Evolutionary conservation across 2,888 invertebrate species (phyloP), one percentile per base, ranked within the genome.

Genomic region (Galeopsomyia nigrocyanea): DNA sequence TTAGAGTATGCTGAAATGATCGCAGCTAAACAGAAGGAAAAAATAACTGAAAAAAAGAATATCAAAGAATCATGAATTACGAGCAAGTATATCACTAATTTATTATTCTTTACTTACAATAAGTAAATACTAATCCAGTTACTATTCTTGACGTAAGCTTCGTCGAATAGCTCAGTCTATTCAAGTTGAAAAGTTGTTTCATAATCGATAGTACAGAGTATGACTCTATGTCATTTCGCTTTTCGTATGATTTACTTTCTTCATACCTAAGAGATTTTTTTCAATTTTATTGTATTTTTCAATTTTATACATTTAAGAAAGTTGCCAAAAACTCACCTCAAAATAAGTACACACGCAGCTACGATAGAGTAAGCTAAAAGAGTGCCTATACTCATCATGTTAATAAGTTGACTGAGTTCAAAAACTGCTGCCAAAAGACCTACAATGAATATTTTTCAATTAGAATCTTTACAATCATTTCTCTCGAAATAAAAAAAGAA

Each of bases 311-410:
- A 17, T 10, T 31, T 55, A 16, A 21, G 21, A 61, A 47, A 47
- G 19, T 5, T 17, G 13, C 13, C 10, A 17, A 47, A 46, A 46
- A 2, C n/a, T 79, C 88, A 95, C 91, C 96, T 91, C 7, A 97
- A 88, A 64, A 97, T 89, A 14, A 96, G 89, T 0, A 97, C 94
- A 79, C 95, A 95, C 3, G 94, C 92, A 0, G 96, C 95, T 2
- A 97, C 97, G 84, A 97, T 94, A 0, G 95, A 94, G 85, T 97
- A 97, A 0, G 95, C 95, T 68, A 95, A 87, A 21, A 96, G 87
- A 0, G 95, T 95, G 7, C 95, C 95, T 80, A 97, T 96, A 0
- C 96, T 96, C 91, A 97, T 94, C 90, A 97, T 94, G 82, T 94
- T 94, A 22, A 96, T 94, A 64, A 97, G 87, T 79, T 95, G 94